Base-by-base conservation (phyloP, 1,140 invertebrate genomes). In the Orius insidiosus region DNA sequence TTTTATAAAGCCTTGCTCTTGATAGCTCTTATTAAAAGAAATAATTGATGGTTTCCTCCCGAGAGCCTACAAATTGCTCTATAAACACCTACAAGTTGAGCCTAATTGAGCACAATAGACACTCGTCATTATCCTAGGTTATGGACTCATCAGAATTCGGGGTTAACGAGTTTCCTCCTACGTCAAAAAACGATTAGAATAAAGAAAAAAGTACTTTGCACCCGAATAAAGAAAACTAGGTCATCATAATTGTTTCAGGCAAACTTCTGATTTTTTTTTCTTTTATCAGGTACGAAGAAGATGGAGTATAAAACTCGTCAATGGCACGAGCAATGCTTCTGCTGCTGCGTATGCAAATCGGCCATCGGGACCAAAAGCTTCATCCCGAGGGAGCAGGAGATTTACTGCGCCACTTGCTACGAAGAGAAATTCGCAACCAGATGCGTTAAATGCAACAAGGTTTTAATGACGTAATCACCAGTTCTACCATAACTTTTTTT, bases 241-340 rank as follows among this genome's bases (percentile, higher is more conserved):
- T 36, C n/a, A 36, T 15, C 3, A 15, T 36, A 36, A 36, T 36
- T n/a, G n/a, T 36, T 36, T 11, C 3, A 18, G 38, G 4, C 11
- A 18, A 18, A 18, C 16, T 14, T 33, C n/a, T n/a, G n/a, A 33
- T n/a, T 33, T n/a, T n/a, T 3, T 36, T 15, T 36, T 13, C 35
- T 42, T 19, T 42, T 63, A 63, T 32, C 61, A 96, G 95, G 95
- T 49, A 98, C 93, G 60, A 98, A 98, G 77, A 99, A 99, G 75
- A 98, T 98, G 93, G 95, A 99, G 68, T 99, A 99, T 75, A 98
- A 98, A 74, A 97, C 93, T 14, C 76, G 94, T 55, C 94, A 98
- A 65, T 99, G 94, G 94, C 96, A 99, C 67, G 95, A 99, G 73
- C 93, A 97, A 62, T 99, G 96, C 61, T 99, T 99, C 81, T 87